phyloP scores from a whole-genome alignment of 2,113 vertebrate genomes.

The Saiga tatarica region DNA sequence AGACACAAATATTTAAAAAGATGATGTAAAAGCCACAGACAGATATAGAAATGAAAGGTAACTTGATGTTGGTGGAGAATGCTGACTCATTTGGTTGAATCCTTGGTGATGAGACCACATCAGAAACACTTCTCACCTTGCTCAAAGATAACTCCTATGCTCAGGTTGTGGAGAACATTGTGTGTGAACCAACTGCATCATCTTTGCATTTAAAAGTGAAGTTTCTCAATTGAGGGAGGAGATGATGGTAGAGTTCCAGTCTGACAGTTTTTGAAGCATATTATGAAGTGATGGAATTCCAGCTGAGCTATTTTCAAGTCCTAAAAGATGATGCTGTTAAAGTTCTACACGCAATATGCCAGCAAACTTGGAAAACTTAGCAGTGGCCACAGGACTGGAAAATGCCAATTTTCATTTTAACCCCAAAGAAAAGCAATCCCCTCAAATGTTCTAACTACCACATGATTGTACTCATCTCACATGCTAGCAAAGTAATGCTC shows the following conservation, averaged over 20 bases:
- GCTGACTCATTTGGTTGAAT: conserved; percentile 41
- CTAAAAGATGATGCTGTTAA: neutral
- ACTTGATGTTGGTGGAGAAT: conserved; percentile 22
- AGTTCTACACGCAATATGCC: neutral
- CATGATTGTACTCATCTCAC: neutral
- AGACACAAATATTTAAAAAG: neutral
- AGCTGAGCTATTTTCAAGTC: neutral
- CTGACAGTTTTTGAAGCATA: neutral
- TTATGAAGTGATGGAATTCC: neutral
- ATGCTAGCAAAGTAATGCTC: neutral
- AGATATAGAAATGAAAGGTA: neutral
- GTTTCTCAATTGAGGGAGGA: conserved; percentile 58
- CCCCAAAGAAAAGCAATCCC: neutral
- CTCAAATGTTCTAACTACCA: neutral
- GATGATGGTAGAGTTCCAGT: neutral
- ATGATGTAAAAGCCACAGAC: conserved; percentile 26
- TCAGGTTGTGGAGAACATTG: conserved; percentile 37
- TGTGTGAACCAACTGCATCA: conserved; percentile 55
- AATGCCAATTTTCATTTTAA: neutral
- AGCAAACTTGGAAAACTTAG: neutral
- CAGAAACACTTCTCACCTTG: conserved; percentile 59
- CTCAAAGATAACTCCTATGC: conserved; percentile 67
- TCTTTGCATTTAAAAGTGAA: conserved; percentile 51
- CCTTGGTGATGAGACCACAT: conserved; percentile 38
- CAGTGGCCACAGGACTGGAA: neutral